Evolutionary conservation across 2,888 invertebrate genomes (phyloP).

Genomic region (Desoria tigrina): DNA sequence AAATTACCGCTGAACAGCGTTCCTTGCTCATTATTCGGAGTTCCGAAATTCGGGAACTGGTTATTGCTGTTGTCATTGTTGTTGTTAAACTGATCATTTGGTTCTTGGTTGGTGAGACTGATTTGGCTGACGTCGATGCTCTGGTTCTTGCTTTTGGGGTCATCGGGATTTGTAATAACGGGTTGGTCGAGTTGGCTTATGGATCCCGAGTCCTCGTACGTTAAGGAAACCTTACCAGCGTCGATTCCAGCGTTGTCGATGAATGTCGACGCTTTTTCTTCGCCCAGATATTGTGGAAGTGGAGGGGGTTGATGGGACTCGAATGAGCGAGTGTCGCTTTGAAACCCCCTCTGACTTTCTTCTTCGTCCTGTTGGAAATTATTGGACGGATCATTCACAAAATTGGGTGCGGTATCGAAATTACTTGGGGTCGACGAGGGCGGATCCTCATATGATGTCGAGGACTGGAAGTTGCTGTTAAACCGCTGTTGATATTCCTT

Average conservation of each 20-base stretch:
- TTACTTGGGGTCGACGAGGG: no score
- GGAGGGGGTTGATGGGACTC: not conserved
- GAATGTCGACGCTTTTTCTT: not conserved
- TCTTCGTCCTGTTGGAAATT: slow-evolving; percentile 3
- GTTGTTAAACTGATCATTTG: slow-evolving; percentile 23
- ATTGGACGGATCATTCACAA: not conserved
- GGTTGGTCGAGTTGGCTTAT: slow-evolving; percentile 26
- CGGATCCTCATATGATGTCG: no score
- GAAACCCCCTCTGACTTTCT: not conserved
- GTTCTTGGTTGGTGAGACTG: slow-evolving; percentile 15
- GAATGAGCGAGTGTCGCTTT: not conserved
- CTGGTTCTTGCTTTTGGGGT: not conserved
- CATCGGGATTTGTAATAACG: slow-evolving; percentile 22
- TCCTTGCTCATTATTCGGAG: slow-evolving; percentile 23
- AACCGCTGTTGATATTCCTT: no score
- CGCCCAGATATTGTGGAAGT: slow-evolving; percentile 17
- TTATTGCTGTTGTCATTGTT: not conserved
- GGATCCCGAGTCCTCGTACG: slow-evolving; percentile 34
- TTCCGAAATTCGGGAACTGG: slow-evolving; percentile 4
- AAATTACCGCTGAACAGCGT: not conserved
- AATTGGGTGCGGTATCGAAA: no score
- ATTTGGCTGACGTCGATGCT: slow-evolving; percentile 11
- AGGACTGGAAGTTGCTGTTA: no score
- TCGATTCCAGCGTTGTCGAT: slow-evolving; percentile 10
- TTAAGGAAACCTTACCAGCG: slow-evolving; percentile 26